A percentile compares a stretch with the other conserved stretches of the same genome.
Evolutionary conservation across 2,797 vertebrate species (phyloP).

Genomic region (Lophura swinhoii): DNA sequence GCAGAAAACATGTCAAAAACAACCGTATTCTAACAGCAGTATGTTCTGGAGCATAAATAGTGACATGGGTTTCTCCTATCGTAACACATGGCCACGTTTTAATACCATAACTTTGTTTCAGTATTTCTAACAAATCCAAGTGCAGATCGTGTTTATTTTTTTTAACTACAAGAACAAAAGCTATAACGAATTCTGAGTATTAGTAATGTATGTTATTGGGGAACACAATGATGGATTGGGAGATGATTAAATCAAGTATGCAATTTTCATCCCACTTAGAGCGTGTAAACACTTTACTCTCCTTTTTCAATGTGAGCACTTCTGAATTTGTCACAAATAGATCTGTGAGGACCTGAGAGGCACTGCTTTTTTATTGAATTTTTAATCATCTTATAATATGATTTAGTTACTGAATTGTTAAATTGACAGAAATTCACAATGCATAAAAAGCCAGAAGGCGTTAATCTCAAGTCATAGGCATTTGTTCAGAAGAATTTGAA

Average conservation of each 20-base stretch:
- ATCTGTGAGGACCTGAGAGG: background rate
- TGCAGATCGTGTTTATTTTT: background rate
- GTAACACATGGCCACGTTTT: background rate
- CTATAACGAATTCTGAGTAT: background rate
- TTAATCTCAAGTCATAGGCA: background rate
- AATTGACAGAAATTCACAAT: background rate
- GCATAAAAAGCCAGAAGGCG: conserved; percentile 5
- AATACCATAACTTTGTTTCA: background rate
- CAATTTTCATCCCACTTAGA: background rate
- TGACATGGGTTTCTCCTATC: background rate
- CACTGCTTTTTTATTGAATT: background rate
- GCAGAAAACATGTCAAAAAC: background rate
- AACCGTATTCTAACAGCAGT: background rate
- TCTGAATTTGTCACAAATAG: conserved; percentile 16
- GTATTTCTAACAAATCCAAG: background rate
- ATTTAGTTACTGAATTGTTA: conserved; percentile 26
- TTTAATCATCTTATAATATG: conserved; percentile 26
- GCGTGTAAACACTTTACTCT: background rate
- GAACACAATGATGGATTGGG: background rate
- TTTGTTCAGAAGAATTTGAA: conserved; percentile 13
- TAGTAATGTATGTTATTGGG: background rate
- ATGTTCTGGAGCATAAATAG: background rate
- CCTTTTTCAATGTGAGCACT: background rate
- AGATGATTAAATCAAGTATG: background rate
- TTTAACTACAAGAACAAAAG: background rate